Conservation (phyloP, 1,140 invertebrate genomes). For the Diabrotica undecimpunctata region DNA sequence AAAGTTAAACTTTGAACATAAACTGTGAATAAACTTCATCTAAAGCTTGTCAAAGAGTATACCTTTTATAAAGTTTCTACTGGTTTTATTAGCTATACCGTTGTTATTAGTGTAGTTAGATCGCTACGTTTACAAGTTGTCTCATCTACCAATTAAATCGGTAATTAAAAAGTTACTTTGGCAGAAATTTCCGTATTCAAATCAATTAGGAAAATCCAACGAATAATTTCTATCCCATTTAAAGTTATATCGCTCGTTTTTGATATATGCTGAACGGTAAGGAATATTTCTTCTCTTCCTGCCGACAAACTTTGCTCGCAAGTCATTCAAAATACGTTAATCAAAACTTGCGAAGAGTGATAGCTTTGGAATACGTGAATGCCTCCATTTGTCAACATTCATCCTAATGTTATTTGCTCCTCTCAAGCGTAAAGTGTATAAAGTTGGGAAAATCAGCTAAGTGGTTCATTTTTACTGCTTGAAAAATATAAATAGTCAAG, state of each 20-base stretch:
- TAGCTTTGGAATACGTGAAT: constrained; percentile 9
- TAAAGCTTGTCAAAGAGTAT: too few species aligned
- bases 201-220: neutral
- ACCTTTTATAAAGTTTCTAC: too few species aligned
- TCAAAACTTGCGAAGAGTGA: constrained; percentile 6
- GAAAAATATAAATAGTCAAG: constrained; percentile 5
- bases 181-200: neutral
- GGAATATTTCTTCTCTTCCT: neutral
- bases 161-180: neutral
- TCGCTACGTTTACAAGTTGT: too few species aligned
- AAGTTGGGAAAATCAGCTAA: constrained; percentile 12
- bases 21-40: too few species aligned
- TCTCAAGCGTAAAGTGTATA: constrained; percentile 1
- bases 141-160: neutral
- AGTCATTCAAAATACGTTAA: constrained; percentile 12
- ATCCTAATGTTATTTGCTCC: constrained; percentile 9
- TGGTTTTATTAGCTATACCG: too few species aligned
- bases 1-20: too few species aligned
- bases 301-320: neutral
- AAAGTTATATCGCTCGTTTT: neutral
- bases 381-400: constrained; percentile 11
- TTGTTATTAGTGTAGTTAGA: too few species aligned
- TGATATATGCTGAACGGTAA: neutral
- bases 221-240: neutral
- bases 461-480: constrained; percentile 11